phyloP scores from a whole-genome alignment of 2,888 invertebrate genomes.

The Silvanus unidentatus region DNA sequence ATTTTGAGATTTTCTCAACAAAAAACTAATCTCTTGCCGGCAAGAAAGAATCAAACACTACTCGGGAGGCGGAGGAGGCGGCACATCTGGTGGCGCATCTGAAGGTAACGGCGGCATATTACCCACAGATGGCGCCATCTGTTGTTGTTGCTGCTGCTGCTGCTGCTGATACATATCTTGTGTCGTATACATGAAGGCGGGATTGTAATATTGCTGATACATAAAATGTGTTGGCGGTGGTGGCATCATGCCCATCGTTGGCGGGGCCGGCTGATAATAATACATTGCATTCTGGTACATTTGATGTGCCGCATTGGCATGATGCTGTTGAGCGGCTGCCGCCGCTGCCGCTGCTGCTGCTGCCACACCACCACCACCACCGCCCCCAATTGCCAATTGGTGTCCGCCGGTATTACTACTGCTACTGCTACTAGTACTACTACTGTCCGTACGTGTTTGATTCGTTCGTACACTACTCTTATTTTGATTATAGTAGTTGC shows the following conservation, averaged over 20 bases:
- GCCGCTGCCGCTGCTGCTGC: conserved; percentile 5
- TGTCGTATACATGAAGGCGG: conserved; percentile 34
- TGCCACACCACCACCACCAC: conserved; percentile 4
- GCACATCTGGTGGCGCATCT: conserved; percentile 56
- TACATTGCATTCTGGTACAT: conserved; percentile 21
- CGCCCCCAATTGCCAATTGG: conserved; percentile 11
- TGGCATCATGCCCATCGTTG: conserved; percentile 8
- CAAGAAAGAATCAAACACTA: conserved; percentile 11
- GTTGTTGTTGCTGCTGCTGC: conserved; percentile 18
- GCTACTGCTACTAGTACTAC: conserved; percentile 15
- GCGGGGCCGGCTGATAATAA: conserved; percentile 31
- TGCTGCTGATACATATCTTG: conserved; percentile 34
- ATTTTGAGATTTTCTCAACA: not conserved
- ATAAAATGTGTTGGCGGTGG: conserved; percentile 10
- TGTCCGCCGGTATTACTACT: conserved; percentile 6
- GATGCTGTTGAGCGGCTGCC: conserved; percentile 5
- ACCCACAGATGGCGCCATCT: conserved; percentile 4
- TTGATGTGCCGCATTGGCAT: too few relatives aligned
- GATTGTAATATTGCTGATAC: conserved; percentile 30
- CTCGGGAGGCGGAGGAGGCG: conserved; percentile 57
- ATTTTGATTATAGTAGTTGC: conserved; percentile 24
- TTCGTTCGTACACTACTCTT: conserved; percentile 18
- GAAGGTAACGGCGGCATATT: conserved; percentile 50
- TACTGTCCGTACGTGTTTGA: conserved; percentile 17
- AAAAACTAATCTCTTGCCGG: not conserved